phyloP scores from a whole-genome alignment of 1,140 invertebrate genomes.

The Tetragonula clypearis region DNA sequence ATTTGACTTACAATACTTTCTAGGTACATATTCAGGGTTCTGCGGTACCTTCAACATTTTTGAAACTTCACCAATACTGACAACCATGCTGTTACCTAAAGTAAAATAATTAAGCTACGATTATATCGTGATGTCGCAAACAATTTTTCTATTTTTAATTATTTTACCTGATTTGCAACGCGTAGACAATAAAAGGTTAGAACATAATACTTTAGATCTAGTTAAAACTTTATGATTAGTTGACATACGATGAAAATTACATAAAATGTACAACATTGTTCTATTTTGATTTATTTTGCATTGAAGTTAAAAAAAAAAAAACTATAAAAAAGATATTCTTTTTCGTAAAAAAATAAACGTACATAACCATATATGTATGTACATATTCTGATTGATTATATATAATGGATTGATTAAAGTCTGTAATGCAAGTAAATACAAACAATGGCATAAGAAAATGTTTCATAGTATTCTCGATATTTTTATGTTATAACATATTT shows the following conservation, averaged over 20 bases:
- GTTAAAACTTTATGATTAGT: conserved; percentile 56
- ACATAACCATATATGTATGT: neutral
- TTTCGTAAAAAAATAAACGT: neutral
- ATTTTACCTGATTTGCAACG: conserved; percentile 72
- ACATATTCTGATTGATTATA: neutral
- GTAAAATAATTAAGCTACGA: conserved; percentile 6
- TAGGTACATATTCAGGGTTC: conserved; percentile 91
- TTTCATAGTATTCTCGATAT: neutral
- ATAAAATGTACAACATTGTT: conserved; percentile 58
- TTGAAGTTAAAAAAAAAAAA: neutral
- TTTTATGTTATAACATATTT: conserved; percentile 3
- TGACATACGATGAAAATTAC: conserved; percentile 47
- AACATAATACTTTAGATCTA: conserved; percentile 43
- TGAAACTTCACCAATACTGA: conserved; percentile 90
- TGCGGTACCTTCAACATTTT: conserved; percentile 85
- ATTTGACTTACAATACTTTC: conserved; percentile 89
- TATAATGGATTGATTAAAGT: neutral
- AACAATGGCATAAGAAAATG: neutral
- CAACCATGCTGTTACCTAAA: conserved; percentile 72
- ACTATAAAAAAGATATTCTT: neutral
- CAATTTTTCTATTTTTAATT: neutral
- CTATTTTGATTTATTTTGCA: neutral
- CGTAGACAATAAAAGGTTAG: conserved; percentile 57
- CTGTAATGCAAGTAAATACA: neutral
- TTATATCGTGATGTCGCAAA: neutral